Base-by-base conservation (phyloP, 2,797 vertebrate species). In the Sparus aurata region DNA sequence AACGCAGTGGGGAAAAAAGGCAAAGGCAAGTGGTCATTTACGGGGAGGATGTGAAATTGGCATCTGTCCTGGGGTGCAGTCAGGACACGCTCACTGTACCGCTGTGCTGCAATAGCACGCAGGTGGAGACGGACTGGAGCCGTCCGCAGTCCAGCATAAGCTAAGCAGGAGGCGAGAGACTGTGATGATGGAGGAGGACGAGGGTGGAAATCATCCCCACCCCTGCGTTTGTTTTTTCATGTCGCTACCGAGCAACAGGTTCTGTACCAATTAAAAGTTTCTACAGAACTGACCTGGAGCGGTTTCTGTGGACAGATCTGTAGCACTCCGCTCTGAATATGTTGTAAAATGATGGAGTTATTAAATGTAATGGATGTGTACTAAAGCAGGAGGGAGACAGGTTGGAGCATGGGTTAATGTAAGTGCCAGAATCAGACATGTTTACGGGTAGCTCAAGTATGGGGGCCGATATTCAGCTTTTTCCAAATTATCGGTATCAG, bases 71-170 rank as follows among this genome's bases (percentile, higher is more conserved):
- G 80, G 55, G 77, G 77, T 77, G 79, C 41, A 54, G 83, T 30
- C 22, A 75, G 82, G 76, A 91, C 81, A 74, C 57, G 78, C 68
- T 75, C 49, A 57, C 66, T 76, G 82, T 57, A 34, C 57, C 53
- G 85, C 70, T 62, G 84, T 53, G 77, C 82, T 34, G 88, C 69
- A 57, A 5, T 12, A 69, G 77, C 80, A 65, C 23, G 87, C 91
- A 92, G 90, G 88, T 91, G 88, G 83, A 84, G 52, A 83, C 71
- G 71, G 88, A 90, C 67, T 60, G 65, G 66, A 45, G 83, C 1
- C 34, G 34, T 84, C 77, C 3, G 82, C 83, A 74, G 80, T 23
- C 74, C 66, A 22, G 77, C 54, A 52, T 0, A 0, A 53, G 43
- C 65, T 20, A 0, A 5, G 18, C 7, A 15, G 53, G 65, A 57